Base-by-base conservation (phyloP, 2,797 vertebrate species). In the Petrocephalus schoutedeni region DNA sequence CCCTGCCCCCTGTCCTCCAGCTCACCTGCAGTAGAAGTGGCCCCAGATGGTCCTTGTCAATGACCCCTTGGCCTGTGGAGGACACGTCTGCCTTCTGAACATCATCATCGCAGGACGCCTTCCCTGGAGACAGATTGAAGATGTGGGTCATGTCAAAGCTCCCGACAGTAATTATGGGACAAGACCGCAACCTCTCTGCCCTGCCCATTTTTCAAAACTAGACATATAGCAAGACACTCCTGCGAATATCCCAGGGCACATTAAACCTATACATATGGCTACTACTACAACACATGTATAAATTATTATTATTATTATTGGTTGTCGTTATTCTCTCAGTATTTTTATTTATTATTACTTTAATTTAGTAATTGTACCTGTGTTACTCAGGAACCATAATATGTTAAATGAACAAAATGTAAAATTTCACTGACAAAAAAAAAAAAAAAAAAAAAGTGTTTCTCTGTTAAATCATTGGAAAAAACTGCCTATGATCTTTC, bases 21-120 rank as follows among this genome's bases (percentile, higher is more conserved):
- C 96, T 96, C 92, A 95, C 97, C 96, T 98, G 97, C 90, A 98
- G 95, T 89, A 98, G 92, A 84, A 98, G 97, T 4, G 98, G 98
- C 59, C 97, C 98, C 90, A 98, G 89, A 57, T 98, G 97, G 94
- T 98, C 98, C 93, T 98, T 98, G 93, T 98, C 98, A 90, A 98
- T 98, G 93, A 98, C 97, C 84, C 97, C 97, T 92, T 98, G 98
- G 90, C 98, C 97, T 6, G 97, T 98, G 77, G 98, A 98, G 90
- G 97, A 98, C n/a, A 98, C 97, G 86, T 98, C 97, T 85, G 97
- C 97, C 94, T 98, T 98, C 94, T 98, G 97, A 89, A 98, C 97
- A 88, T 98, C 97, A 90, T 98, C 97, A 88, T 90, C 96, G 91
- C 95, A 96, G 91, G 96, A 95, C 85, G 96, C 91, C 95, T 98